Percentiles rank a stretch among this genome's conserved stretches.
These are phyloP conservation scores for Tyrophagus putrescentiae DNA, from an alignment of 1,140 invertebrate genomes.

Conservation along the genomic window DNA sequence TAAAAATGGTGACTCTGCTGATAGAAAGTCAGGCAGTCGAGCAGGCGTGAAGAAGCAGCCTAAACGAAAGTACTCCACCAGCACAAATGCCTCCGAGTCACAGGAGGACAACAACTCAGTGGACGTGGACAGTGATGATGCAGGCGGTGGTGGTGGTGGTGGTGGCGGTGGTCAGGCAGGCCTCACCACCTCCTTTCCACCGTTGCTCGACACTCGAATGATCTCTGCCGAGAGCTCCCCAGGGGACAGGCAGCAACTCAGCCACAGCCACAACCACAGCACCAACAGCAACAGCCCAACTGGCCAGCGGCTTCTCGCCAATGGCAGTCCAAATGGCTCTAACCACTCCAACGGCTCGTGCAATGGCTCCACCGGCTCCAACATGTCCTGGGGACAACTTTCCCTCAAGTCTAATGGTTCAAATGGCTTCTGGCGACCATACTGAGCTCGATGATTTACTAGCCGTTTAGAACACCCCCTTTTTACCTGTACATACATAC, in stretches of 20 bases:
- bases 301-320: background rate
- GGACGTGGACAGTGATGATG: background rate
- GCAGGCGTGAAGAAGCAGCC: background rate
- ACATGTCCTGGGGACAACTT: background rate
- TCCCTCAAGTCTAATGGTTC: background rate
- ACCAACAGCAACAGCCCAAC: background rate
- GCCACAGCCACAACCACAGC: background rate
- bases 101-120: background rate
- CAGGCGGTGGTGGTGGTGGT: too few relatives aligned
- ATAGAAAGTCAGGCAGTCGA: too few relatives aligned
- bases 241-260: background rate
- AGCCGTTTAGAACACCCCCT: too few relatives aligned
- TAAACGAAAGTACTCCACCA: background rate
- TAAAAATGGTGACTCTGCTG: background rate
- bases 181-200: background rate
- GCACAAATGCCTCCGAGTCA: background rate
- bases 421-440: slow-evolving; percentile 11
- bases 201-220: background rate
- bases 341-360: background rate
- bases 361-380: background rate
- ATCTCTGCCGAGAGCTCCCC: background rate
- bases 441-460: too few relatives aligned
- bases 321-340: background rate
- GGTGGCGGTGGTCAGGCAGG: background rate
- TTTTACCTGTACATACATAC: too few relatives aligned